Evolutionary conservation across 2,113 vertebrate genomes (phyloP), one percentile per base, ranked within the genome.

Genomic region (Epinephelus moara): DNA sequence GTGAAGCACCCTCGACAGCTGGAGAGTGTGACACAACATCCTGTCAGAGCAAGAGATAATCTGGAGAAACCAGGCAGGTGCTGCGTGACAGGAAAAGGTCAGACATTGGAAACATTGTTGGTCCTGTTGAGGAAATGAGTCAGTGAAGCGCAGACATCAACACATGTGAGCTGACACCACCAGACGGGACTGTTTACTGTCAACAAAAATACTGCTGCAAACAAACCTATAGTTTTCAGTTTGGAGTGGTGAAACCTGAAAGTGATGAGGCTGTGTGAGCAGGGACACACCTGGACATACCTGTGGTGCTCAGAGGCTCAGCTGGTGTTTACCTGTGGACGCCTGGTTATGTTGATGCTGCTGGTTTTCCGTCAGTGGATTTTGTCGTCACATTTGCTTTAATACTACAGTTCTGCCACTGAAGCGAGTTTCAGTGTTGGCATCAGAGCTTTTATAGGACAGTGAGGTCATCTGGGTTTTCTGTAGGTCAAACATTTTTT

Each of bases 141-240:
- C 13, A 57, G 12, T 23, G 47, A 80, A 52, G 4, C 64, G 50
- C 63, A 30, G 42, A 66, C 53, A 27, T 71, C 82, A 82, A 53
- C 86, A 62, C 14, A 57, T n/a, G 33, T 30, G 57, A 59, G 62
- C 30, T 4, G 49, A 45, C 75, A 17, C 47, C 25, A 63, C 42
- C 42, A 45, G 49, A 50, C 7, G 11, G 61, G 70, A 27, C 14
- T n/a, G 75, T 80, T 83, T 61, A 80, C 40, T 74, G 77, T 75
- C 15, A 78, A 84, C 72, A 83, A 21, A 78, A 53, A 53, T 1
- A n/a, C 18, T 50, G 17, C 62, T 19, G 62, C 42, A 8, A 45
- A 23, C 30, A 53, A 50, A 45, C 49, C 37, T n/a, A 2, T 5
- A 9, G 4, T 14, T 50, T 25, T 49, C 62, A 37, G 4, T 55